Conservation (phyloP, 2,888 invertebrate species). For the Pantelozetes paolii region DNA sequence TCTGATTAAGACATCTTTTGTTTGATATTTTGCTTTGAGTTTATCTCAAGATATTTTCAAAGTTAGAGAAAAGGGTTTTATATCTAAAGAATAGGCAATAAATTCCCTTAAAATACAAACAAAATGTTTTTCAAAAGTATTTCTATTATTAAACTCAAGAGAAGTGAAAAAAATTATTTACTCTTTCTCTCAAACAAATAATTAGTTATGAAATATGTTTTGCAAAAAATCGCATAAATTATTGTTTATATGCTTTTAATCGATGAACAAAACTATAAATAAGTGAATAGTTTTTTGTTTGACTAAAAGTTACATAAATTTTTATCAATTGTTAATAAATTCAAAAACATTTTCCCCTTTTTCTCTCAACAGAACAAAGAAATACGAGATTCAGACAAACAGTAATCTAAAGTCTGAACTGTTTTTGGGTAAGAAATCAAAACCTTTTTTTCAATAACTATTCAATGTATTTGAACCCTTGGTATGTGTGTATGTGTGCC, state of each 20-base stretch:
- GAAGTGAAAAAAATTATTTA: background rate
- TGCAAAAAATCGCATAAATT: too few relatives aligned
- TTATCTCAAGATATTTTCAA: background rate
- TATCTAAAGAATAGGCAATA: background rate
- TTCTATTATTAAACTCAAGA: too few relatives aligned
- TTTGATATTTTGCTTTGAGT: background rate
- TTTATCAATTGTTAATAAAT: too few relatives aligned
- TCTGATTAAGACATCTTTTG: too few relatives aligned
- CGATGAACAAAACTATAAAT: too few relatives aligned
- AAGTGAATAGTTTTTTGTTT: too few relatives aligned
- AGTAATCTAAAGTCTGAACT: background rate
- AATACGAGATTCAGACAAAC: slow-evolving; percentile 10
- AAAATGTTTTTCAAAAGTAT: too few relatives aligned
- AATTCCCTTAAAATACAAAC: background rate
- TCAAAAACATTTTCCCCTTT: background rate
- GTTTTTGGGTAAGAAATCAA: slow-evolving; percentile 12
- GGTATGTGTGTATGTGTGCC: too few relatives aligned
- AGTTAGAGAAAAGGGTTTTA: background rate
- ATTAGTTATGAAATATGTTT: background rate
- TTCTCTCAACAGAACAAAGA: slow-evolving; percentile 4
- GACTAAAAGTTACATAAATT: too few relatives aligned
- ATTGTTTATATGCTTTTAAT: too few relatives aligned
- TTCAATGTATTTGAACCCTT: background rate
- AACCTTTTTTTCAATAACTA: too few relatives aligned
- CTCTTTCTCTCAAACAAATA: background rate